A percentile compares a stretch with the other conserved stretches of the same genome.
Evolutionary conservation across 2,888 invertebrate species (phyloP).

Genomic region (Dione vanillae): DNA sequence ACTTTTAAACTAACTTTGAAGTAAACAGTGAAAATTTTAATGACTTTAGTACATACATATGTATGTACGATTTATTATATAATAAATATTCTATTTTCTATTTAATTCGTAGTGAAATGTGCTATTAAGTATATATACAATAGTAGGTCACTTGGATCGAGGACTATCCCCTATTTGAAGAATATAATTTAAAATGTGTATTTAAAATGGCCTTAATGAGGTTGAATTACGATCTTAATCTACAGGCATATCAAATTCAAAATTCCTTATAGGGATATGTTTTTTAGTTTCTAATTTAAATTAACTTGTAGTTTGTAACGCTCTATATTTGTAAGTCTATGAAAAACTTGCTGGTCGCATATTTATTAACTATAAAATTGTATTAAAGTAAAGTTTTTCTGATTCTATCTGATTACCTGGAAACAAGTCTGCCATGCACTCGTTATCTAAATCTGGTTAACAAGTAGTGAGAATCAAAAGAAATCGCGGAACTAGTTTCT

Average conservation of each 20-base stretch:
- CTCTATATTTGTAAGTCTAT: background rate
- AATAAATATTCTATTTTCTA: slow-evolving; percentile 6
- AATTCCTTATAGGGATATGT: background rate
- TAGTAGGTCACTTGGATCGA: background rate
- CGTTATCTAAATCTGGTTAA: slow-evolving; percentile 41
- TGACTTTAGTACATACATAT: background rate
- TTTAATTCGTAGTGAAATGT: background rate
- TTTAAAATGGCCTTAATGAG: background rate
- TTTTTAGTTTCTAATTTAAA: background rate
- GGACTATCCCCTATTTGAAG: background rate
- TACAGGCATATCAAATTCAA: background rate
- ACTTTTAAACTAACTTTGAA: background rate
- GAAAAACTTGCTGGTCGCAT: background rate
- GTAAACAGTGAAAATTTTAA: background rate
- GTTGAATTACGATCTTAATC: background rate
- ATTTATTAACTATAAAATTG: slow-evolving; percentile 11
- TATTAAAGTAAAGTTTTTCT: slow-evolving; percentile 19
- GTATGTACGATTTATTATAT: too few relatives aligned
- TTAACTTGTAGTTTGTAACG: background rate
- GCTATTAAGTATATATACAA: background rate
- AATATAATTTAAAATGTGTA: slow-evolving; percentile 2
- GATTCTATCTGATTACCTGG: slow-evolving; percentile 6
- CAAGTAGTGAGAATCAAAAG: slow-evolving; percentile 44
- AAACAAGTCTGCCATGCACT: slow-evolving; percentile 48
- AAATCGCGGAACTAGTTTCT: slow-evolving; percentile 47